phyloP scores from a whole-genome alignment of 2,797 vertebrate species.

The Apogon talboti region DNA sequence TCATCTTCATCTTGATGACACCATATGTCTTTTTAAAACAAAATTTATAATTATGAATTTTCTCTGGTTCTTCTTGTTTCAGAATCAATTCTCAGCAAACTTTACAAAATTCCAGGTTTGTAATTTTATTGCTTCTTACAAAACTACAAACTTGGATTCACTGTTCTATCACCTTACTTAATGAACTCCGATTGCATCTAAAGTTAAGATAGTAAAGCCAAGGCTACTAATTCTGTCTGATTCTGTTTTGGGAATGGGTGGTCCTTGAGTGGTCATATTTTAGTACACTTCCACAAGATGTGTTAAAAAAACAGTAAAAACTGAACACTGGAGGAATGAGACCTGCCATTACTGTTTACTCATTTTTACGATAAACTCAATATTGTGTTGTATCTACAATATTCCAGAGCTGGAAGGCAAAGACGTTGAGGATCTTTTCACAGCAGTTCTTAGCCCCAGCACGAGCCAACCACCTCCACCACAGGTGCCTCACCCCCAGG shows the following conservation, averaged over 20 bases:
- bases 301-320: too few relatives aligned
- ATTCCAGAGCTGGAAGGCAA: slow-evolving; percentile 95
- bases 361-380: not conserved
- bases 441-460: slow-evolving; percentile 95
- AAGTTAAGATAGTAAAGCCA: not conserved
- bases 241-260: not conserved
- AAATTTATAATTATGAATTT: slow-evolving; percentile 20
- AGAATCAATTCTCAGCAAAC: slow-evolving; percentile 98
- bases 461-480: slow-evolving; percentile 85
- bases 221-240: not conserved
- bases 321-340: not conserved
- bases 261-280: not conserved
- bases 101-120: slow-evolving; percentile 99
- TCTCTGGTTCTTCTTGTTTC: slow-evolving; percentile 45
- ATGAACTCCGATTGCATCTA: not conserved
- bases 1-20: not conserved
- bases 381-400: slow-evolving; percentile 26
- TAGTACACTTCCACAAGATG: not conserved
- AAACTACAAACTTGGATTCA: not conserved
- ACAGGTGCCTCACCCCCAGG: slow-evolving; percentile 88
- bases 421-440: slow-evolving; percentile 98
- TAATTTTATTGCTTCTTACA: slow-evolving; percentile 32
- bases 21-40: not conserved
- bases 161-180: not conserved
- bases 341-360: not conserved